Conservation (phyloP, 2,113 vertebrate genomes). For the Entomyzon cyanotis region DNA sequence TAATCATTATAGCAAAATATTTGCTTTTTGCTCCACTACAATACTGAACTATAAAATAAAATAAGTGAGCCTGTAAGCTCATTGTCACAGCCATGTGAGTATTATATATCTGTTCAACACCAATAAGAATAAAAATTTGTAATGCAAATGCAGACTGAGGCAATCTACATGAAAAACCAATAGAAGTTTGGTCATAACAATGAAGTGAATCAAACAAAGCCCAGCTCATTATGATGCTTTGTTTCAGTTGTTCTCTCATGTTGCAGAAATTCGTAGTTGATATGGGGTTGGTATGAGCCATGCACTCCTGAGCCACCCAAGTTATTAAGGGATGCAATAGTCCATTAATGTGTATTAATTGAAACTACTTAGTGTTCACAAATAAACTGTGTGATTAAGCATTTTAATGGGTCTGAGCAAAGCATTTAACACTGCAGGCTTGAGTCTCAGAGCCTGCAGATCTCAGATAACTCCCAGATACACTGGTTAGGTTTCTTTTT, state of each 20-base stretch:
- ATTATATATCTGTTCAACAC: slow-evolving; percentile 31
- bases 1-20: slow-evolving; percentile 58
- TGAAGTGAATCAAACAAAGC: not conserved
- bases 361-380: not conserved
- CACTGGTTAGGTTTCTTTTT: not conserved
- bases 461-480: not conserved
- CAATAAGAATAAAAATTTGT: slow-evolving; percentile 17
- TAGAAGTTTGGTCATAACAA: not conserved
- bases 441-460: not conserved
- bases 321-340: not conserved
- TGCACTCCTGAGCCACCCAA: not conserved
- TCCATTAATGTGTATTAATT: not conserved
- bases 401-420: not conserved
- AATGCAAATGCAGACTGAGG: slow-evolving; percentile 1
- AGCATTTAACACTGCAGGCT: not conserved
- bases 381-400: not conserved
- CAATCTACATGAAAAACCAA: slow-evolving; percentile 15
- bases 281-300: not conserved
- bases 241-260: not conserved
- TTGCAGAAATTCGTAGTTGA: not conserved
- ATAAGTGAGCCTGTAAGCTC: not conserved
- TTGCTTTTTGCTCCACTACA: slow-evolving; percentile 4
- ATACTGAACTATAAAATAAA: slow-evolving; percentile 35
- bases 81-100: slow-evolving; percentile 16
- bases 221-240: not conserved